Evolutionary conservation across 1,140 invertebrate genomes (phyloP), one percentile per base, ranked within the genome.

Genomic region (Bombus huntii): DNA sequence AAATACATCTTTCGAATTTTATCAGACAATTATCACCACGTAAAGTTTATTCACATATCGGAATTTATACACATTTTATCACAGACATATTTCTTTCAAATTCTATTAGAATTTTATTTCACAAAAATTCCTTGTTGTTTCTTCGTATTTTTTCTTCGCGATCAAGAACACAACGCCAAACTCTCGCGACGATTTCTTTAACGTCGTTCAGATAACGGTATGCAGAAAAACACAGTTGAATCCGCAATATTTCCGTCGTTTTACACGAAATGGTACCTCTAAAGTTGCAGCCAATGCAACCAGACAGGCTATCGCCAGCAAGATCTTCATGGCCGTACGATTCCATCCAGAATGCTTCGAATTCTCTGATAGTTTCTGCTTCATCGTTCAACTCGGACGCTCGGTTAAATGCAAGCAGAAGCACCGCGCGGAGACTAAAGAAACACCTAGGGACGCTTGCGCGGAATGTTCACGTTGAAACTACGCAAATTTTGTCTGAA

Each of bases 281-380:
- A 85, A 81, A 82, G 62, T 65, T 34, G 88, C 77, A 44, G 75
- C 76, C 31, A 76, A 68, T 42, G 73, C 76, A 18, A 89, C 34
- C 28, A 92, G 42, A 42, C 80, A 68, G 39, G 86, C 76, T 71
- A 88, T 68, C 25, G 42, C 72, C 18, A 92, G 72, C 44, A 91
- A 73, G 65, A 77, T 83, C 91, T 89, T 92, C 92, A 92, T 93
- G 88, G 25, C 82, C 91, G 86, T 73, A 87, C 76, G 84, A 85
- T 87, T 81, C 1, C 4, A 53, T 39, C 59, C 39, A 47, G 53
- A 70, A 59, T 80, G 42, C 18, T 65, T 57, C 34, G 44, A 15
- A 42, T 80, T 76, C 62, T 42, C 79, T 8, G 78, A 31, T 34
- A 37, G 12, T 73, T 74, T 12, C 59, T 75, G 9, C 44, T 34